phyloP scores from a whole-genome alignment of 2,113 vertebrate species.

The Dunckerocampus dactyliophorus region DNA sequence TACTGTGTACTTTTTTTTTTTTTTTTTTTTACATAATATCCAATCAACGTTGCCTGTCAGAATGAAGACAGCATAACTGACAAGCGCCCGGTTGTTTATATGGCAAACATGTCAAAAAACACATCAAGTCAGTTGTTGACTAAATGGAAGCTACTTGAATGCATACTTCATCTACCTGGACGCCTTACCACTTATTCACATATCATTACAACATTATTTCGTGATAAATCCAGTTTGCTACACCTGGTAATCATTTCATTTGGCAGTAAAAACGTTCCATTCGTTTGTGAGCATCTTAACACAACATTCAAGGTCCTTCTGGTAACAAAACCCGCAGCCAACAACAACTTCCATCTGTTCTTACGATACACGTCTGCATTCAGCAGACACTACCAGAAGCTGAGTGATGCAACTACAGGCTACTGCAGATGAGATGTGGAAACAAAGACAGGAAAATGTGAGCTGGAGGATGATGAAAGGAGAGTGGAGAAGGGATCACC shows the following conservation, averaged over 20 bases:
- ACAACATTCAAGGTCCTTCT: slow-evolving; percentile 6
- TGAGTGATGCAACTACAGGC: not conserved
- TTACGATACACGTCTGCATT: not conserved
- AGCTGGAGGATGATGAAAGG: not conserved
- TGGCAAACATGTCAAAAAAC: not conserved
- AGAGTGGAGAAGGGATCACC: not conserved
- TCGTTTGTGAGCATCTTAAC: no score
- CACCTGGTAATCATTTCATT: no score
- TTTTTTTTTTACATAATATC: not conserved
- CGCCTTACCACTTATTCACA: no score
- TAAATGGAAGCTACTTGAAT: no score
- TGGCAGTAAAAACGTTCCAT: no score
- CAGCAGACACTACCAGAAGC: not conserved
- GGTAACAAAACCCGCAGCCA: slow-evolving; percentile 15
- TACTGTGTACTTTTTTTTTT: not conserved
- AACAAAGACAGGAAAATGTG: not conserved
- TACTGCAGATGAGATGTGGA: not conserved
- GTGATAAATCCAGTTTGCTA: no score
- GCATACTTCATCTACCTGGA: no score
- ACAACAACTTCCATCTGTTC: slow-evolving; percentile 15
- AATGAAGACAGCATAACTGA: not conserved
- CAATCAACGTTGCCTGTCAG: not conserved
- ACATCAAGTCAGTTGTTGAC: not conserved
- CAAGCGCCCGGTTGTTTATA: not conserved
- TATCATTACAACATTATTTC: no score